Conservation (phyloP, 2,113 vertebrate genomes). For the Sterna hirundo region DNA sequence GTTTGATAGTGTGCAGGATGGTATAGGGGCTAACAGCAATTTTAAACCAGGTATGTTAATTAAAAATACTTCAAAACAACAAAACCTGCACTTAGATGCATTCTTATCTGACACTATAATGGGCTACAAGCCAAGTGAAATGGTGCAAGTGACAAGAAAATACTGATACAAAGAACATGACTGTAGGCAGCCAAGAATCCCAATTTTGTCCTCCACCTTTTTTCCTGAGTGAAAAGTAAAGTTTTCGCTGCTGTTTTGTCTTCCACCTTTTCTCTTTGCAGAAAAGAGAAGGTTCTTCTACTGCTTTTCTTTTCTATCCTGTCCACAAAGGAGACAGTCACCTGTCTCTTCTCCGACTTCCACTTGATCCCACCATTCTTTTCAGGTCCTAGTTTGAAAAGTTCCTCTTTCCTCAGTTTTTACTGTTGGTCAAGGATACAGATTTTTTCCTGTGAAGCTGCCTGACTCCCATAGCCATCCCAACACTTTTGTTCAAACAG, state of each 20-base stretch:
- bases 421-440: neutral
- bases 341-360: neutral
- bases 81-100: neutral
- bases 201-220: neutral
- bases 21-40: neutral
- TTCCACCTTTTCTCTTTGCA: neutral
- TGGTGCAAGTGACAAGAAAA: neutral
- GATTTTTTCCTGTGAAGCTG: accelerated
- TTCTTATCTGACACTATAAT: neutral
- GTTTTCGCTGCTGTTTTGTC: neutral
- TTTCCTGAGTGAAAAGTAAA: neutral
- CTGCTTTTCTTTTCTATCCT: neutral
- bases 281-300: neutral
- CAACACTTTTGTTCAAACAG: neutral
- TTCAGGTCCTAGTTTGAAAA: neutral
- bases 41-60: neutral
- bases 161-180: neutral
- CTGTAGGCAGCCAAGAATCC: neutral
- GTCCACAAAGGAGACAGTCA: neutral
- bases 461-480: neutral
- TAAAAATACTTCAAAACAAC: neutral
- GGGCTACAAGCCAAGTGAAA: neutral
- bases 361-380: neutral
- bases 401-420: neutral
- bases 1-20: neutral